phyloP scores from a whole-genome alignment of 2,888 invertebrate genomes.

The Lepidocyrtoides sp. region DNA sequence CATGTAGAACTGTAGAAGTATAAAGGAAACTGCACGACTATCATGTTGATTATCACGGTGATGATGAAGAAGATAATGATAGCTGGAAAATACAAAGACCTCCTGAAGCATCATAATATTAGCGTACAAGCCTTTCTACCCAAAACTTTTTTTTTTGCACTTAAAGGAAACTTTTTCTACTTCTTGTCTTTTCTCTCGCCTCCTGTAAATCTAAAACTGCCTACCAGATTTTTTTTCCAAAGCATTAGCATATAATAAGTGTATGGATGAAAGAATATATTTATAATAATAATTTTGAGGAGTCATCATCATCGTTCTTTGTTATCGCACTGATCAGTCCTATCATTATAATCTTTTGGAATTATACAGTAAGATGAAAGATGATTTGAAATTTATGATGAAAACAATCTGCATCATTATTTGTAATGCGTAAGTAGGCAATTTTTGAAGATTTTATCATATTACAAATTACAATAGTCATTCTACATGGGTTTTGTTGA shows the following conservation, averaged over 20 bases:
- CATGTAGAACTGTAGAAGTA: background rate
- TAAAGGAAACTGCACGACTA: background rate
- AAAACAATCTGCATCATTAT: conserved; percentile 41
- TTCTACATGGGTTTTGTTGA: background rate
- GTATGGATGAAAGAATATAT: too few species aligned
- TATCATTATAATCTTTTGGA: conserved; percentile 56
- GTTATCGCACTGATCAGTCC: conserved; percentile 62
- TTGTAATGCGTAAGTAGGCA: conserved; percentile 19
- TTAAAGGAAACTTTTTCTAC: conserved; percentile 4
- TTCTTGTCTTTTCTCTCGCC: background rate
- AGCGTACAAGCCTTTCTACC: background rate
- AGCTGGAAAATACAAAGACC: conserved; percentile 15
- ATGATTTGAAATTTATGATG: conserved; percentile 24
- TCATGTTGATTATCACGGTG: conserved; percentile 40
- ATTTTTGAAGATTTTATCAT: conserved; percentile 23
- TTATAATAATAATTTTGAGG: conserved; percentile 8
- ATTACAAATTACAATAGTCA: background rate
- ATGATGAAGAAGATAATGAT: conserved; percentile 33
- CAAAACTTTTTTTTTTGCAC: conserved; percentile 1
- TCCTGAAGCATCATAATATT: conserved; percentile 24
- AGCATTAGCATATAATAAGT: too few species aligned
- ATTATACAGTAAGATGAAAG: conserved; percentile 38
- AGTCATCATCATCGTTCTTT: conserved; percentile 58
- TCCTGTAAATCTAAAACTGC: background rate
- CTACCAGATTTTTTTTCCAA: background rate